Evolutionary conservation across 2,797 vertebrate species (phyloP).

Genomic region (Podarcis siculus): DNA sequence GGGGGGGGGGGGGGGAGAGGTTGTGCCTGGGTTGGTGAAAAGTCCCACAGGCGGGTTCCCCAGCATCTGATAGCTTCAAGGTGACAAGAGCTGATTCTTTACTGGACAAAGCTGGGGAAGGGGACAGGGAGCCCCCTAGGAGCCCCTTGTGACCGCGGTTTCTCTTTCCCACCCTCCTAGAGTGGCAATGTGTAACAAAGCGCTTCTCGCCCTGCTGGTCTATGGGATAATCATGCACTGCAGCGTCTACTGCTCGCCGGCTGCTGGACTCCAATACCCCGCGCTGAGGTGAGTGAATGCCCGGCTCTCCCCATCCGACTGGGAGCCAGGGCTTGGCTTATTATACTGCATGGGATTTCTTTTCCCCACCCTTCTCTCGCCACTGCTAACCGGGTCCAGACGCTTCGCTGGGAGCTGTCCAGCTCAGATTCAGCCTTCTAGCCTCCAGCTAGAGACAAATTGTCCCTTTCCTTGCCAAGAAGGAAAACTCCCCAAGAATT

Average conservation of each 20-base stretch:
- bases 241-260: slow-evolving; percentile 92
- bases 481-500: background rate
- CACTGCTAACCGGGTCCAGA: background rate
- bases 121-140: slow-evolving; percentile 28
- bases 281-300: slow-evolving; percentile 85
- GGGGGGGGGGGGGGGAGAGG: background rate
- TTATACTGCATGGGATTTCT: background rate
- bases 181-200: slow-evolving; percentile 92
- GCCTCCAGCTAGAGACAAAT: background rate
- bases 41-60: background rate
- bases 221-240: slow-evolving; percentile 94
- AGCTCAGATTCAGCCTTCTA: background rate
- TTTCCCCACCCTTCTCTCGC: background rate
- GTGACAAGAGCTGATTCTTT: background rate
- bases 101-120: background rate
- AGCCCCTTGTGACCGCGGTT: slow-evolving; percentile 59
- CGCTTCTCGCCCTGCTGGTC: slow-evolving; percentile 89
- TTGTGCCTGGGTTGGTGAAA: background rate
- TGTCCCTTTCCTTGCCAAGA: background rate
- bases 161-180: slow-evolving; percentile 77
- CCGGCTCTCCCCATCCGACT: background rate
- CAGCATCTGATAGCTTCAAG: background rate
- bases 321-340: background rate
- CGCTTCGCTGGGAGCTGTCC: background rate
- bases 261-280: slow-evolving; percentile 88